Percentiles rank a stretch among this genome's conserved stretches.
Conservation (phyloP, 2,888 invertebrate species). For the Agriopis leucophaearia region DNA sequence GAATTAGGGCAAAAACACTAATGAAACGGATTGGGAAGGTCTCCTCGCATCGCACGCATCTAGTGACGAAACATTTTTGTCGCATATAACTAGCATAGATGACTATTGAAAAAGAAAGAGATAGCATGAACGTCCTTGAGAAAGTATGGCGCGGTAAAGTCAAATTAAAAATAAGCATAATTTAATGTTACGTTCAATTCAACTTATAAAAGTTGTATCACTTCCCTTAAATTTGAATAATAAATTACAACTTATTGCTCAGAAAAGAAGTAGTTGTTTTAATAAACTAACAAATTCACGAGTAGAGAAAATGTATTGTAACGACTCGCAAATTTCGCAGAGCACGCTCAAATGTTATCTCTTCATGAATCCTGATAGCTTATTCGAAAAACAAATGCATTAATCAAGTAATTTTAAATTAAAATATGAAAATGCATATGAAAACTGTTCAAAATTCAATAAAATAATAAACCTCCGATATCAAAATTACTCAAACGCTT, state of each 20-base stretch:
- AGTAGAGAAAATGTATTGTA: background rate
- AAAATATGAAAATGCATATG: background rate
- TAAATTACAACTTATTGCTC: background rate
- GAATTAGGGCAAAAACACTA: slow-evolving; percentile 79
- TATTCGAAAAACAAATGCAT: background rate
- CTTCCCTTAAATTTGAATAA: background rate
- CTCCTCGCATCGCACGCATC: slow-evolving; percentile 68
- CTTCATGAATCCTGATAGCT: background rate
- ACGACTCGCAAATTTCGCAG: background rate
- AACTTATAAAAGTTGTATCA: background rate
- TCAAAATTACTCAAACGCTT: slow-evolving; percentile 19
- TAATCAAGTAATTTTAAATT: background rate
- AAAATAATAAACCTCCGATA: background rate
- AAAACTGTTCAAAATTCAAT: background rate
- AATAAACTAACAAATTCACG: background rate
- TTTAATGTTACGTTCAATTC: background rate
- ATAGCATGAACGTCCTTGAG: slow-evolving; percentile 70
- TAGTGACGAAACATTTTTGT: slow-evolving; percentile 76
- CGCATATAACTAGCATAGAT: slow-evolving; percentile 63
- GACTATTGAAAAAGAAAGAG: slow-evolving; percentile 68
- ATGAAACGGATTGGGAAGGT: slow-evolving; percentile 55
- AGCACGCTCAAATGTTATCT: slow-evolving; percentile 2
- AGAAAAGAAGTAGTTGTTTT: background rate
- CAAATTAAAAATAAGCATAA: slow-evolving; percentile 55
- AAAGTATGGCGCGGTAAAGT: slow-evolving; percentile 82